phyloP scores from a whole-genome alignment of 2,888 invertebrate genomes.

The Luffia ferchaultella region DNA sequence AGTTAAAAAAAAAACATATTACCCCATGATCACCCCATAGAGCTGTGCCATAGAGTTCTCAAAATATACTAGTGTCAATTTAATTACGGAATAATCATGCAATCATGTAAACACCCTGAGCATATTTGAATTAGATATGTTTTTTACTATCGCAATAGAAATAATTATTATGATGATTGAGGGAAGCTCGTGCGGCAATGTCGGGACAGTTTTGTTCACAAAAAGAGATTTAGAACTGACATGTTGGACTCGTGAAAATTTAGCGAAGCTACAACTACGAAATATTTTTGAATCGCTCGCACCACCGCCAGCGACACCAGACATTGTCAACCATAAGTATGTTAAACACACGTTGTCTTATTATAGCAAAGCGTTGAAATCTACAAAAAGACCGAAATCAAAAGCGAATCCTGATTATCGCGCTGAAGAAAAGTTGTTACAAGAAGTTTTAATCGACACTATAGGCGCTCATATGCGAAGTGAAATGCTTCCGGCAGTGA shows the following conservation, averaged over 20 bases:
- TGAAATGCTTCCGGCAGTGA: slow-evolving; percentile 40
- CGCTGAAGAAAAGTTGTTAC: slow-evolving; percentile 26
- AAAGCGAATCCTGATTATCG: slow-evolving; percentile 22
- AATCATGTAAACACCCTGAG: no score
- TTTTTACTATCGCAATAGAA: no score
- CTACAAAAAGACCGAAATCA: slow-evolving; percentile 21
- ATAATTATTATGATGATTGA: no score
- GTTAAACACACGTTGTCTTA: slow-evolving; percentile 32
- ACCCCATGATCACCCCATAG: no score
- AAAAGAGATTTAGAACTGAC: slow-evolving; percentile 21
- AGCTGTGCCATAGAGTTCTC: no score
- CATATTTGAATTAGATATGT: no score
- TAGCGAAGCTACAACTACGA: slow-evolving; percentile 39
- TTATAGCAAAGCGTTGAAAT: slow-evolving; percentile 28
- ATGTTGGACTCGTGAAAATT: slow-evolving; percentile 44
- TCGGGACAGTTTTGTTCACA: slow-evolving; percentile 41
- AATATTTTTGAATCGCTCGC: slow-evolving; percentile 36
- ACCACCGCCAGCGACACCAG: slow-evolving; percentile 28
- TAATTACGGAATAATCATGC: no score
- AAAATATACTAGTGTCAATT: no score
- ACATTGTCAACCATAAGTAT: slow-evolving; percentile 33
- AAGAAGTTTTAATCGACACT: slow-evolving; percentile 39
- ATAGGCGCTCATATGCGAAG: slow-evolving; percentile 44
- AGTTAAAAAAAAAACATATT: no score
- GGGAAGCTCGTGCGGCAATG: slow-evolving; percentile 18